A percentile compares a stretch with the other conserved stretches of the same genome.
Conservation (phyloP, 2,113 vertebrate species). For the Noturus placidus region DNA sequence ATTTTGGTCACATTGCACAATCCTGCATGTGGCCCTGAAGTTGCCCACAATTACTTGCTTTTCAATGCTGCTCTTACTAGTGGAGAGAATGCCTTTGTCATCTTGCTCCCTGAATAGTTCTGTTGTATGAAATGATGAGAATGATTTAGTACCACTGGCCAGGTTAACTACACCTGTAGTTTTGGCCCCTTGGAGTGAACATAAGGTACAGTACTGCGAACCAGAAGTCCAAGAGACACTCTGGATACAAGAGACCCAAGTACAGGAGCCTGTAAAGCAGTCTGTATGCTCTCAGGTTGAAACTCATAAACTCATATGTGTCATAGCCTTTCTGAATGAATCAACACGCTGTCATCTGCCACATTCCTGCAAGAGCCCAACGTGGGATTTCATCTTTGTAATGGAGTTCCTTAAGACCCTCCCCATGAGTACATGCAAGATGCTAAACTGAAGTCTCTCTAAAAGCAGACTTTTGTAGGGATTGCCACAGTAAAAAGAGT, state of each 20-base stretch:
- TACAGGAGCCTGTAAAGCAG: neutral
- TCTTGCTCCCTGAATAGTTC: neutral
- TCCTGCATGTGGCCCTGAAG: no score
- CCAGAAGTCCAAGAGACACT: neutral
- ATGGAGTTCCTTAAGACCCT: neutral
- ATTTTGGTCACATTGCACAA: neutral
- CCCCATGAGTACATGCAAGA: neutral
- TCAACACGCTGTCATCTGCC: neutral
- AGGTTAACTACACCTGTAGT: neutral
- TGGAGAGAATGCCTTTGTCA: neutral
- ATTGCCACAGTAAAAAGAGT: neutral
- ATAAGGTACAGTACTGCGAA: neutral
- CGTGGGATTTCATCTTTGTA: neutral
- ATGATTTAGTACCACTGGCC: neutral
- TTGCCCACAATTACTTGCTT: no score
- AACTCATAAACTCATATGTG: neutral
- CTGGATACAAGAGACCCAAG: neutral
- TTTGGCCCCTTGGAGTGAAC: neutral
- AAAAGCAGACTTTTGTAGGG: neutral
- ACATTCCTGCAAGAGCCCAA: neutral
- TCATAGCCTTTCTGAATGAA: neutral
- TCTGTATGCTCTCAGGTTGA: neutral
- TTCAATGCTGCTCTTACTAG: neutral
- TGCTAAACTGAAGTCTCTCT: neutral
- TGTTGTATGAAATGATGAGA: neutral